These are phyloP conservation scores for Monarcha castaneiventris DNA, from an alignment of 2,113 vertebrate species.

Conservation along the genomic window DNA sequence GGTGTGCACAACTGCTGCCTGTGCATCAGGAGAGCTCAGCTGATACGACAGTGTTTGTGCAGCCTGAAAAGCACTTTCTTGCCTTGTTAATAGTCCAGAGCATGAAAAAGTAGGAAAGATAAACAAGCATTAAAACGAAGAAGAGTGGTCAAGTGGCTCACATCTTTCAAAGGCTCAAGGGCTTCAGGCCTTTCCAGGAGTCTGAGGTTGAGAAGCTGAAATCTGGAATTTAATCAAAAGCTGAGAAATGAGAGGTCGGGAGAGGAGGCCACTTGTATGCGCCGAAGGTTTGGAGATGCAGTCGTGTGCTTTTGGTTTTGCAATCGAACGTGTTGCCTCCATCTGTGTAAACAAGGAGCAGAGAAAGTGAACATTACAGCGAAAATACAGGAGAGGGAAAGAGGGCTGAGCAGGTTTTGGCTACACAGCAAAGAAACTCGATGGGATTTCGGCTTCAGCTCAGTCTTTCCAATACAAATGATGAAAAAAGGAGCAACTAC, in stretches of 20 bases:
- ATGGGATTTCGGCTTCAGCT: not conserved
- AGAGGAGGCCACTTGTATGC: accelerated
- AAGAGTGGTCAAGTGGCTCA: not conserved
- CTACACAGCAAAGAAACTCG: not conserved
- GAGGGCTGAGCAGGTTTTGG: not conserved
- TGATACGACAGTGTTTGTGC: not conserved
- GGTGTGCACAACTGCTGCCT: not conserved
- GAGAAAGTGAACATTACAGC: not conserved
- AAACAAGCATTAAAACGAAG: not conserved
- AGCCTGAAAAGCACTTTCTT: not conserved
- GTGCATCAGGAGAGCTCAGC: not conserved
- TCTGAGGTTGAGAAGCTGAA: not conserved
- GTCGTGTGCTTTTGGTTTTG: not conserved
- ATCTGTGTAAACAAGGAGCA: slow-evolving; percentile 28
- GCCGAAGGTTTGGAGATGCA: not conserved
- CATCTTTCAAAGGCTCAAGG: not conserved
- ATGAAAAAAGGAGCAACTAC: not conserved
- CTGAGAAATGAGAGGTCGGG: not conserved
- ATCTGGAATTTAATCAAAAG: not conserved
- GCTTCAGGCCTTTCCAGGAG: not conserved
- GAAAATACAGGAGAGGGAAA: not conserved
- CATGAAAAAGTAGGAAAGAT: not conserved
- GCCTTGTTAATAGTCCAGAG: not conserved
- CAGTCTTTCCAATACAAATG: not conserved
- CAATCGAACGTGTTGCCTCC: not conserved